Conservation (phyloP, 2,113 vertebrate genomes). For the Picathartes gymnocephalus region DNA sequence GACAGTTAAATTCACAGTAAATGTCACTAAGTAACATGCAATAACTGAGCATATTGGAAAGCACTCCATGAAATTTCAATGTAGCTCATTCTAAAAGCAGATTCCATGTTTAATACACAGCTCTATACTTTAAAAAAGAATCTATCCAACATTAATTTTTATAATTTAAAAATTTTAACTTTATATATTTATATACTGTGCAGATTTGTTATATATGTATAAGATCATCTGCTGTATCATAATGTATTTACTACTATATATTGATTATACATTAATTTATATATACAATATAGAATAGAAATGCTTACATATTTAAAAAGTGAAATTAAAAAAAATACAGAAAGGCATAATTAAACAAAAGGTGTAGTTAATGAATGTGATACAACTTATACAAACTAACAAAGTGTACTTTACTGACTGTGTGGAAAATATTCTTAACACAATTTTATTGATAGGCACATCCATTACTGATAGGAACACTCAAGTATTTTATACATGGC, state of each 20-base stretch:
- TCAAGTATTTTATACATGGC: neutral
- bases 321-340: neutral
- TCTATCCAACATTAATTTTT: neutral
- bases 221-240: neutral
- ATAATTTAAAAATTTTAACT: neutral
- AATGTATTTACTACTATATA: neutral
- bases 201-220: neutral
- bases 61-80: neutral
- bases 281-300: neutral
- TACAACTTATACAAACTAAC: neutral
- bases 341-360: neutral
- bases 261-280: neutral
- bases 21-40: neutral
- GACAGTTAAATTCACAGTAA: neutral
- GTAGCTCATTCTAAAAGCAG: neutral
- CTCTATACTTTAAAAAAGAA: neutral
- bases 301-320: neutral
- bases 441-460: neutral
- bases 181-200: neutral
- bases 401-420: neutral
- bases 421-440: neutral
- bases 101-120: neutral
- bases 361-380: neutral
- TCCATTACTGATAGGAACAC: neutral
- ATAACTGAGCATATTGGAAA: neutral